phyloP scores from a whole-genome alignment of 2,113 vertebrate genomes.

The Tapirus terrestris region DNA sequence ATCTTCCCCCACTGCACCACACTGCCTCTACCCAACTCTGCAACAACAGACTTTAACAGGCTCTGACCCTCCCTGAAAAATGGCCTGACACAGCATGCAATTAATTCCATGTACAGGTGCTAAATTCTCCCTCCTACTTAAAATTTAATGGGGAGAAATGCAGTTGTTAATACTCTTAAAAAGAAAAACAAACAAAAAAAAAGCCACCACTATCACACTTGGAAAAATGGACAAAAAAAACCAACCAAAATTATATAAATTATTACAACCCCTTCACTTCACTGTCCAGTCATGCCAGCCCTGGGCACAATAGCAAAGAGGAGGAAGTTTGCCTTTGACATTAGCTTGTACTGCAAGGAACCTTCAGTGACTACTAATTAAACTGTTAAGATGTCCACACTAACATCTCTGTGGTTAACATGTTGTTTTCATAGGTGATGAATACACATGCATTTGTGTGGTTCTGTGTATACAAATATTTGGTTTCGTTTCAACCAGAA shows the following conservation, averaged over 20 bases:
- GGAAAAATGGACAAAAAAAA: conserved; percentile 14
- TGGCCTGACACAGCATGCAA: background rate
- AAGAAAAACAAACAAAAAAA: background rate
- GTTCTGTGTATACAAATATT: background rate
- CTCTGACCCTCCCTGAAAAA: background rate
- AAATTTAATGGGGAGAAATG: background rate
- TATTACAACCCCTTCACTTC: background rate
- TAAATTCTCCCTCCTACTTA: background rate
- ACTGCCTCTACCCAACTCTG: background rate
- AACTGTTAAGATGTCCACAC: background rate
- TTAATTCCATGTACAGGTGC: background rate
- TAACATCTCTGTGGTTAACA: background rate
- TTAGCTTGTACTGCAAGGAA: background rate
- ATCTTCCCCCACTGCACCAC: background rate
- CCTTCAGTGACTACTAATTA: background rate
- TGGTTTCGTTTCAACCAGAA: background rate
- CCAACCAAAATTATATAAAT: background rate
- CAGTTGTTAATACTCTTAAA: background rate
- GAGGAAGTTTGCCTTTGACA: background rate
- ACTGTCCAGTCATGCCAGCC: background rate
- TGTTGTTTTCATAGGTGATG: background rate
- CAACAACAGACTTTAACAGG: background rate
- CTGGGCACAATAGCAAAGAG: background rate
- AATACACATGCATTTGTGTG: background rate
- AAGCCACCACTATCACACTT: background rate